A percentile compares a stretch with the other conserved stretches of the same genome.
Conservation (phyloP, 2,797 vertebrate species). For the Diplodus puntazzo region DNA sequence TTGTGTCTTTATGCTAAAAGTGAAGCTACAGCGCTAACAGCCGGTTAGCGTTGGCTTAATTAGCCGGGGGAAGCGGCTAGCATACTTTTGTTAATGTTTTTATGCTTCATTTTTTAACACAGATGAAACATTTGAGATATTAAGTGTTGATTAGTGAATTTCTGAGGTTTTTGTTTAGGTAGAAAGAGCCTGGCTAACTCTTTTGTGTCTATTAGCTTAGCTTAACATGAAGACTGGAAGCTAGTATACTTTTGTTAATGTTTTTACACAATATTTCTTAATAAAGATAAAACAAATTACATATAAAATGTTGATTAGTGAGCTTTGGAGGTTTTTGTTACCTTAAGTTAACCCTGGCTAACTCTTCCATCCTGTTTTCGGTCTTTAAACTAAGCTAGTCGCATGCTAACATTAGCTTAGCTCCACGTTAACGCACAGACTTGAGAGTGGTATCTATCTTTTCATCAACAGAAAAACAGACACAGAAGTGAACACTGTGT, state of each 20-base stretch:
- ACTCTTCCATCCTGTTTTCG: neutral
- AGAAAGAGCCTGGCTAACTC: too few relatives aligned
- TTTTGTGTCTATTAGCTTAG: neutral
- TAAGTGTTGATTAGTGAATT: too few relatives aligned
- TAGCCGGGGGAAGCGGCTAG: too few relatives aligned
- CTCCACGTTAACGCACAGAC: neutral
- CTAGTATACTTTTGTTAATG: too few relatives aligned
- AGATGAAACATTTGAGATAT: too few relatives aligned
- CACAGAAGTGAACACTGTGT: neutral
- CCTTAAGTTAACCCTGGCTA: neutral
- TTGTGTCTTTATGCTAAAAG: neutral
- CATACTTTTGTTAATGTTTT: too few relatives aligned
- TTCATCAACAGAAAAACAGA: neutral
- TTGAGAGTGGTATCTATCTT: neutral
- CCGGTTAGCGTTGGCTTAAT: too few relatives aligned
- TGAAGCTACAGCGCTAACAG: too few relatives aligned
- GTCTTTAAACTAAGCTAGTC: slow-evolving; percentile 1
- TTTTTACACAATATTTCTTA: too few relatives aligned
- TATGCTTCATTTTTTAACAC: too few relatives aligned
- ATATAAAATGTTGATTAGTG: neutral
- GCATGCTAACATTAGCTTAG: neutral
- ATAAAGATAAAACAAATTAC: neutral
- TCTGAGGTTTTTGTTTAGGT: too few relatives aligned
- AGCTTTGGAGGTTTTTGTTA: neutral
- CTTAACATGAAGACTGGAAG: neutral